A percentile compares a stretch with the other conserved stretches of the same genome.
Conservation (phyloP, 1,140 invertebrate genomes). For the Streblospio benedicti region DNA sequence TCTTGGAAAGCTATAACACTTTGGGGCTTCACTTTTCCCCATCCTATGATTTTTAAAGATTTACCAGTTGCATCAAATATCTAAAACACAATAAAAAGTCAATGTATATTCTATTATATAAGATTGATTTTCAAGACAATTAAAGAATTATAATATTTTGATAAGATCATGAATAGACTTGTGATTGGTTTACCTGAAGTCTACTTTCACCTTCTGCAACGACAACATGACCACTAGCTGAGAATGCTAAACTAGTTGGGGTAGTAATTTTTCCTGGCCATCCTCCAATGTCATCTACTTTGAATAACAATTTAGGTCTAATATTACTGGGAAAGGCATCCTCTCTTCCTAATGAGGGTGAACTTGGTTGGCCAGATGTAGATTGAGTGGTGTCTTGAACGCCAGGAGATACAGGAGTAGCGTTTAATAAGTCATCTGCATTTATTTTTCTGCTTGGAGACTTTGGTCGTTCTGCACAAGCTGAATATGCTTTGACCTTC, state of each 20-base stretch:
- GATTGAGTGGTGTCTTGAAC: not conserved
- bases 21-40: constrained; percentile 14
- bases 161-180: too few species aligned
- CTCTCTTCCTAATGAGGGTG: not conserved
- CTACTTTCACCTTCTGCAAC: constrained; percentile 14
- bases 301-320: constrained; percentile 5
- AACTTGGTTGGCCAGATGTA: not conserved
- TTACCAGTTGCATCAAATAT: constrained; percentile 12
- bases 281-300: constrained; percentile 15
- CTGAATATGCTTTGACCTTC: constrained; percentile 9
- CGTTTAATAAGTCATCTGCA: not conserved
- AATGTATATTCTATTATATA: too few species aligned
- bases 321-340: not conserved
- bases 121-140: too few species aligned
- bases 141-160: too few species aligned
- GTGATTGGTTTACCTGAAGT: too few species aligned
- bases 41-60: constrained; percentile 13
- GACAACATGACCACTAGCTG: constrained; percentile 7
- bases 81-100: too few species aligned
- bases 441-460: too few species aligned
- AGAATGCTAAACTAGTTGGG: constrained; percentile 11
- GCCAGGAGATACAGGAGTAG: not conserved
- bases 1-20: not conserved
- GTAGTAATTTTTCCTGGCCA: constrained; percentile 12
- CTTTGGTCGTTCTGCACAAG: too few species aligned